phyloP scores from a whole-genome alignment of 2,888 invertebrate genomes.

The Parnassius orleans region DNA sequence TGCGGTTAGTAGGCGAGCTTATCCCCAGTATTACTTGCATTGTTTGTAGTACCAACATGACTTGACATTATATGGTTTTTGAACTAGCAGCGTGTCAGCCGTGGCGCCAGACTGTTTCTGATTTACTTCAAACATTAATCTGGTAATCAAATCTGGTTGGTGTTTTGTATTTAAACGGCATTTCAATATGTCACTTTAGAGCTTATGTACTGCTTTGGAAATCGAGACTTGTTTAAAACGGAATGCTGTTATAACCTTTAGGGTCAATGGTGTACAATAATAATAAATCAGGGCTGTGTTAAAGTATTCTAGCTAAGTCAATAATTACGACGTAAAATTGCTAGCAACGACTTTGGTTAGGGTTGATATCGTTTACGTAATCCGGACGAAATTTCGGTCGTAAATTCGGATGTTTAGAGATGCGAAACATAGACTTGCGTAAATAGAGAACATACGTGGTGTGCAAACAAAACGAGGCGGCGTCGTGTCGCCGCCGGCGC shows the following conservation, averaged over 20 bases:
- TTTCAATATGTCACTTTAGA: slow-evolving; percentile 47
- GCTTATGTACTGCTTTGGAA: slow-evolving; percentile 34
- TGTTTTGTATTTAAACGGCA: slow-evolving; percentile 50
- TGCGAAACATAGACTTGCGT: slow-evolving; percentile 64
- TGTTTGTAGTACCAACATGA: slow-evolving; percentile 54
- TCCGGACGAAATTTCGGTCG: slow-evolving; percentile 27
- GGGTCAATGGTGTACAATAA: slow-evolving; percentile 29
- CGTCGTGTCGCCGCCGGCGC: slow-evolving; percentile 56
- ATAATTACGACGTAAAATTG: no score
- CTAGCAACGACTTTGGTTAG: no score
- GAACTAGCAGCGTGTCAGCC: slow-evolving; percentile 22
- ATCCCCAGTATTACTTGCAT: slow-evolving; percentile 56
- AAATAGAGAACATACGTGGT: slow-evolving; percentile 69
- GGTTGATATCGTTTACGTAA: no score
- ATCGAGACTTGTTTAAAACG: slow-evolving; percentile 26
- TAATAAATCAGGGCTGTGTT: slow-evolving; percentile 6
- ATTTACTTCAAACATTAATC: slow-evolving; percentile 66
- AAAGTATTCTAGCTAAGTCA: no score
- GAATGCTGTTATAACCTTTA: slow-evolving; percentile 30
- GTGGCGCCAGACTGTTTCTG: slow-evolving; percentile 54
- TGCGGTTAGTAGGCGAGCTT: slow-evolving; percentile 52
- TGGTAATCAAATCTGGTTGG: slow-evolving; percentile 52
- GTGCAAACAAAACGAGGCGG: slow-evolving; percentile 60
- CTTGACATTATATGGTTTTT: slow-evolving; percentile 49
- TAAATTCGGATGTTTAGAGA: slow-evolving; percentile 55